Base-by-base conservation (phyloP, 2,113 vertebrate species). In the Campylomormyrus numenius region DNA sequence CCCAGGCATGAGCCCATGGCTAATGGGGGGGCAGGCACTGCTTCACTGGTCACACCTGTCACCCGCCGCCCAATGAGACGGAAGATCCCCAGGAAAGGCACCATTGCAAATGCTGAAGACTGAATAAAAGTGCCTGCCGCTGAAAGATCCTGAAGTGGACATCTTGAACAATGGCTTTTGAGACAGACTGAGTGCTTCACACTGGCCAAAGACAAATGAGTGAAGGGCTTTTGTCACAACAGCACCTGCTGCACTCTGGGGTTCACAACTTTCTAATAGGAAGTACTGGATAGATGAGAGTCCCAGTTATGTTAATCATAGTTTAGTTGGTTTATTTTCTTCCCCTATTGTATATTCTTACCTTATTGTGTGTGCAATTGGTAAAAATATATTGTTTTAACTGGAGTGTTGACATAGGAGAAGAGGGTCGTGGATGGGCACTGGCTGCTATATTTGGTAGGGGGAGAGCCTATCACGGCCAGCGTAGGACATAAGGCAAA, bases 1-100 rank as follows among this genome's bases (percentile, higher is more conserved):
- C 92, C 94, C 93, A 93, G 91, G 85, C 77, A 89, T 92, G 52
- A 70, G 87, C 49, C 90, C 46, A 74, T 66, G 24, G 70, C 48
- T 15, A n/a, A 42, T 19, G 24, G 49, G 50, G 5, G 11, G 87
- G 46, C 27, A 35, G 48, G 85, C 13, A 5, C 52, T 31, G 27
- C 56, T 88, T 19, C 7, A n/a, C 49, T 50, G 77, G 27, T 31
- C 77, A 27, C 77, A 52, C 89, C 89, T 84, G 89, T 88, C 88
- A 49, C 19, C 48, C 46, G 3, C 70, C 48, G 3, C n/a, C 88
- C 70, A 10, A 89, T 50, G 89, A 58, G 46, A 89, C 3, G 52
- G 31, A 52, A 48, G 45, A 24, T 46, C 58, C 35, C 74, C 24
- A 27, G 50, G 50, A 42, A 62, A 48, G 85, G 46, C 46, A n/a